phyloP scores from a whole-genome alignment of 2,888 invertebrate species.

The Zaprionus obscuricornis region DNA sequence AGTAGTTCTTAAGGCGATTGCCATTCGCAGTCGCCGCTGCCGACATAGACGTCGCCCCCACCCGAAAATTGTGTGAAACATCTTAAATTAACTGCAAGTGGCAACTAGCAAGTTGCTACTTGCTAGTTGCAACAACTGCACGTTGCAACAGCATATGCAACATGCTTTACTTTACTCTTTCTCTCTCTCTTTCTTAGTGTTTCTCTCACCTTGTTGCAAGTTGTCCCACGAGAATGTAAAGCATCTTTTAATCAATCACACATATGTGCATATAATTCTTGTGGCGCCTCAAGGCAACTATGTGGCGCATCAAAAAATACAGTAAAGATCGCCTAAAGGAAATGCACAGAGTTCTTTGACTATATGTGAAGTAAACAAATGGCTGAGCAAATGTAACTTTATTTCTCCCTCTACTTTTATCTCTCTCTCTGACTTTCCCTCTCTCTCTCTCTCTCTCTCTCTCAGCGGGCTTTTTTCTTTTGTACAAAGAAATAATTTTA shows the following conservation, averaged over 20 bases:
- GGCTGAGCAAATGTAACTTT: background rate
- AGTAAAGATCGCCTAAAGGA: no score
- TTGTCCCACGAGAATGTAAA: slow-evolving; percentile 16
- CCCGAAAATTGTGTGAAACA: slow-evolving; percentile 61
- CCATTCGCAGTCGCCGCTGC: slow-evolving; percentile 25
- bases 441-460: no score
- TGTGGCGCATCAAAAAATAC: slow-evolving; percentile 31
- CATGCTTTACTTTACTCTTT: background rate
- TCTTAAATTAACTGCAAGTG: slow-evolving; percentile 70
- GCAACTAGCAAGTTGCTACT: slow-evolving; percentile 12
- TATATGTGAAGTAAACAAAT: background rate
- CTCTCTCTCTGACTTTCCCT: no score
- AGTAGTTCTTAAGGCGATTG: slow-evolving; percentile 78
- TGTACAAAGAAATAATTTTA: no score
- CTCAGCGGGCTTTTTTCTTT: no score
- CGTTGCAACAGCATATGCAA: slow-evolving; percentile 7
- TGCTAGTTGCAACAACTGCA: slow-evolving; percentile 1
- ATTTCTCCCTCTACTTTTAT: no score
- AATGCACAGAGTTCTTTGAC: slow-evolving; percentile 3
- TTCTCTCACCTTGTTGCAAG: background rate
- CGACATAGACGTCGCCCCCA: slow-evolving; percentile 10
- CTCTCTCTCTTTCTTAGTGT: no score
- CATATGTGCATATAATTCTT: slow-evolving; percentile 41
- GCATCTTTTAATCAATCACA: slow-evolving; percentile 69
- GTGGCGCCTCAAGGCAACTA: slow-evolving; percentile 13